Percentiles rank a stretch among this genome's conserved stretches.
These are phyloP conservation scores for Sebastes jordani DNA, from an alignment of 2,797 vertebrate species.

Conservation along the genomic window DNA sequence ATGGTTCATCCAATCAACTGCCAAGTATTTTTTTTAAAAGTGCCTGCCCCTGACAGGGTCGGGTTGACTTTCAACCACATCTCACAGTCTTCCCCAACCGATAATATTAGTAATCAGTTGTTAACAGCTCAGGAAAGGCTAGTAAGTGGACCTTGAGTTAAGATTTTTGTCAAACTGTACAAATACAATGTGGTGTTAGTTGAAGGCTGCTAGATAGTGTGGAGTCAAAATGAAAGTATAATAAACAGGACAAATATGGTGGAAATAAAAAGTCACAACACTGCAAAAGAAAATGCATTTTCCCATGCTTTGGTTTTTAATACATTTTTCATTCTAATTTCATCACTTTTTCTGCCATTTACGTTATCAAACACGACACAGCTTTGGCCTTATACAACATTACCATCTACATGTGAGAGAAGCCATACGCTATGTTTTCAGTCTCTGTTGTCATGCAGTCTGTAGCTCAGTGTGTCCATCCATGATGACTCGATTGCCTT, in stretches of 20 bases:
- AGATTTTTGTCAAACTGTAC: not conserved
- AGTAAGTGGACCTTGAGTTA: not conserved
- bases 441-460: not conserved
- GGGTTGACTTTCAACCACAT: too few species aligned
- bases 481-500: not conserved
- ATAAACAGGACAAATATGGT: not conserved
- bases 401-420: not conserved
- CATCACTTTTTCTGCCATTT: not conserved
- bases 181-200: not conserved
- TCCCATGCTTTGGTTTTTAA: not conserved
- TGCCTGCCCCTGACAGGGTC: too few species aligned
- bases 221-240: not conserved
- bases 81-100: too few species aligned
- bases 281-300: not conserved
- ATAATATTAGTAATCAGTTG: not conserved
- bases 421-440: not conserved
- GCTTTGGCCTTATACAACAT: not conserved
- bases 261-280: not conserved
- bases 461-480: not conserved
- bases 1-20: too few species aligned
- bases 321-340: not conserved
- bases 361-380: not conserved
- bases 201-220: not conserved
- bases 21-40: too few species aligned
- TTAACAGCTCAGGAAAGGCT: not conserved